These are phyloP conservation scores for Aricia artaxerxes DNA, from an alignment of 2,888 invertebrate species.

Conservation along the genomic window DNA sequence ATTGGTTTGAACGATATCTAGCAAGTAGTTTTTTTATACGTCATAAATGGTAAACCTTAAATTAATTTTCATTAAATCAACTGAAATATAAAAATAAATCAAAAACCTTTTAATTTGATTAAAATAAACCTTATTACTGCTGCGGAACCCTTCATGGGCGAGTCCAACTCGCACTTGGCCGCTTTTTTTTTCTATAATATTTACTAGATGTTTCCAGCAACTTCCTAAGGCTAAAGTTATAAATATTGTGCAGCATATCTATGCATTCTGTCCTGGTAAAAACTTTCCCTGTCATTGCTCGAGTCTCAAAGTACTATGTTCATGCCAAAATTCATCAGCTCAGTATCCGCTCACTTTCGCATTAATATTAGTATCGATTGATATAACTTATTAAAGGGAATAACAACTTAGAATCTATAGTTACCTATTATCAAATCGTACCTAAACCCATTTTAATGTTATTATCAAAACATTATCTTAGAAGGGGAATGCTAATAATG, in stretches of 20 bases:
- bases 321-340: not conserved
- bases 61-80: too few species aligned
- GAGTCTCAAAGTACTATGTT: not conserved
- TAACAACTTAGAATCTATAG: not conserved
- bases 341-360: not conserved
- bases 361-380: not conserved
- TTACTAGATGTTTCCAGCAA: not conserved
- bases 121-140: too few species aligned
- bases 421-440: not conserved
- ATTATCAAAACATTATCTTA: constrained; percentile 7
- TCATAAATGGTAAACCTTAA: too few species aligned
- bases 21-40: too few species aligned
- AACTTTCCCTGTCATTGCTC: not conserved
- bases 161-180: too few species aligned
- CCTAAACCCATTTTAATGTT: not conserved
- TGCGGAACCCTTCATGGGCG: too few species aligned
- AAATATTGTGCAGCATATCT: too few species aligned
- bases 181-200: not conserved
- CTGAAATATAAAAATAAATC: too few species aligned
- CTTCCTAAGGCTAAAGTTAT: too few species aligned
- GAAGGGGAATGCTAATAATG: not conserved
- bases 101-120: too few species aligned
- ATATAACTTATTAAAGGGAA: too few species aligned
- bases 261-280: not conserved
- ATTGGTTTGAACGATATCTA: too few species aligned